Evolutionary conservation across 2,797 vertebrate genomes (phyloP).

Genomic region (Discoglossus pictus): DNA sequence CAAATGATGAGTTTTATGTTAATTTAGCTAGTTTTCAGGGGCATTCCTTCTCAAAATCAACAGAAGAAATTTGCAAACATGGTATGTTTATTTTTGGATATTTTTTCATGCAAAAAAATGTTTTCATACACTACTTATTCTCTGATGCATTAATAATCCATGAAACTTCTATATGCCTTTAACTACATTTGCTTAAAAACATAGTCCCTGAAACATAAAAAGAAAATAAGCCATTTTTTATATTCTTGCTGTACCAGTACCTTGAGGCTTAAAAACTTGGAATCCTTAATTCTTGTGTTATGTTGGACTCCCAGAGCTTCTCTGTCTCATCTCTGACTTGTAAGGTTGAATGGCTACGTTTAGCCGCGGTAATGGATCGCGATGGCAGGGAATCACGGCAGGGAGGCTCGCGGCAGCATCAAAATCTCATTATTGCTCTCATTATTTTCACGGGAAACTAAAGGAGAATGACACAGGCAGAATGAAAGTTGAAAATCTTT

Average conservation of each 20-base stretch:
- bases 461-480: slow-evolving; percentile 32
- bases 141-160: too few species aligned
- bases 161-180: too few species aligned
- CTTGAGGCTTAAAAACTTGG: slow-evolving; percentile 18
- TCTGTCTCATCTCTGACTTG: background rate
- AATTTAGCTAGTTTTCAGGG: too few species aligned
- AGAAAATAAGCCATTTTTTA: slow-evolving; percentile 4
- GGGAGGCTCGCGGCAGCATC: slow-evolving; percentile 38
- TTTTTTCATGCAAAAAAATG: too few species aligned
- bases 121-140: too few species aligned
- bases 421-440: slow-evolving; percentile 49
- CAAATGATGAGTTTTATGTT: too few species aligned
- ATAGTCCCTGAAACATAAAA: background rate
- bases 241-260: slow-evolving; percentile 9
- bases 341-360: slow-evolving; percentile 15
- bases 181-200: too few species aligned
- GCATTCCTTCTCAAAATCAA: too few species aligned
- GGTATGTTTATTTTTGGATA: too few species aligned
- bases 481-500: slow-evolving; percentile 35
- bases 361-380: slow-evolving; percentile 45
- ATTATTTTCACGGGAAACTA: slow-evolving; percentile 41
- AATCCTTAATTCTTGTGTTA: slow-evolving; percentile 32
- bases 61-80: too few species aligned
- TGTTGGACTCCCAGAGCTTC: background rate
- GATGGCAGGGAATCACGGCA: slow-evolving; percentile 38